Percentiles rank a stretch among this genome's conserved stretches.
Conservation (phyloP, 1,140 invertebrate genomes). For the Dendroctonus valens region DNA sequence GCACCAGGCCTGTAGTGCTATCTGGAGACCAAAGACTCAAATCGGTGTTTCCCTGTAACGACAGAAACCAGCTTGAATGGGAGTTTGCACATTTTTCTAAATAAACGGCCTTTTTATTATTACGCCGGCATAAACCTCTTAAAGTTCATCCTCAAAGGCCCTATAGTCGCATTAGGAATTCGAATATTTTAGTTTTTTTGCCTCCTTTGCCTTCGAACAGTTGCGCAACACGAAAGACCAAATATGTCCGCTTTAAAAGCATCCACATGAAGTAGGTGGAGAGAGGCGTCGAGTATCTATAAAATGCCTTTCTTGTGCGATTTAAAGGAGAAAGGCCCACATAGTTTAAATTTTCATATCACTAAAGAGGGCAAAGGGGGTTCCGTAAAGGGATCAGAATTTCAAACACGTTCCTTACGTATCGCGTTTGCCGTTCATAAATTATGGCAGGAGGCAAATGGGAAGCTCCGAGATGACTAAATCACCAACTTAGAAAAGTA, state of each 20-base stretch:
- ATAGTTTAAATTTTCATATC: constrained; percentile 19
- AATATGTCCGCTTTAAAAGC: constrained; percentile 4
- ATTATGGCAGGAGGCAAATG: constrained; percentile 3
- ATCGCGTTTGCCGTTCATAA: neutral
- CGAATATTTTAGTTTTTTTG: too few species aligned
- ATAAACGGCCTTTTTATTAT: too few species aligned
- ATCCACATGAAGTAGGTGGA: constrained; percentile 11
- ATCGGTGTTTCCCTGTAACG: constrained; percentile 50
- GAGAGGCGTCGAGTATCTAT: constrained; percentile 4
- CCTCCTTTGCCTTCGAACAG: neutral
- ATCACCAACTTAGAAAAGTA: too few species aligned
- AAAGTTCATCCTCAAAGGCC: too few species aligned
- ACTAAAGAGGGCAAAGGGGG: constrained; percentile 1
- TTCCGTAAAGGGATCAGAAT: constrained; percentile 4
- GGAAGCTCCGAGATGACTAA: neutral
- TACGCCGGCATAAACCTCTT: too few species aligned
- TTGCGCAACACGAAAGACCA: constrained; percentile 3
- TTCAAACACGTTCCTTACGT: constrained; percentile 4
- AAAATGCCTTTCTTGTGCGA: constrained; percentile 2
- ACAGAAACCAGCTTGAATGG: too few species aligned
- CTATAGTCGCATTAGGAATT: too few species aligned
- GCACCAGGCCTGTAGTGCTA: constrained; percentile 39
- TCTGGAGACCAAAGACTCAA: constrained; percentile 47
- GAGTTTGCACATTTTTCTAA: too few species aligned
- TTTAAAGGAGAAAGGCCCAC: neutral